These are phyloP conservation scores for Trileptium ribeirensis DNA, from an alignment of 2,888 invertebrate species.

Conservation along the genomic window DNA sequence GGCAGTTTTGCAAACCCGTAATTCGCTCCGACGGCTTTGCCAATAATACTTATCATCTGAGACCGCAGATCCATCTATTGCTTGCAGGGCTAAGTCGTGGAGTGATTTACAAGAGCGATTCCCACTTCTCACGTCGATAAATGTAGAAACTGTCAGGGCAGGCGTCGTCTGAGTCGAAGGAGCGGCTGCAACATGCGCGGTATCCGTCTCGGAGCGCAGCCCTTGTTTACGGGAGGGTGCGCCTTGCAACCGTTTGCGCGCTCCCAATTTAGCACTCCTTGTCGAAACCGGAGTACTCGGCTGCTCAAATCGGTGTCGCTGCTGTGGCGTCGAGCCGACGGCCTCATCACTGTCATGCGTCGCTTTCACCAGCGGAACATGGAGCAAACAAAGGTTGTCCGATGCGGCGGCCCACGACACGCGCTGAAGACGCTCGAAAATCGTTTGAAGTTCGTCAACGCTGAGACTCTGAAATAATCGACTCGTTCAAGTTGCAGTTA, in stretches of 20 bases:
- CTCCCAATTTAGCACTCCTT: no score
- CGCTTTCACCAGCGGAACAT: conserved; percentile 1
- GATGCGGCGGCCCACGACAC: conserved; percentile 57
- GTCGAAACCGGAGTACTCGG: not conserved
- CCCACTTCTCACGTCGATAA: not conserved
- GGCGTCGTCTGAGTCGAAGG: not conserved
- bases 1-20: conserved; percentile 48
- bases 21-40: not conserved
- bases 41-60: no score
- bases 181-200: not conserved
- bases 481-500: not conserved
- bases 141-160: not conserved
- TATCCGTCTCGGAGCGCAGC: no score
- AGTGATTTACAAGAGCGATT: not conserved
- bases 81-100: not conserved
- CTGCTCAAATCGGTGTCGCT: no score
- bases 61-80: not conserved
- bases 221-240: not conserved
- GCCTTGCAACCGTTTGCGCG: not conserved
- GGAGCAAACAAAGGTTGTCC: conserved; percentile 50
- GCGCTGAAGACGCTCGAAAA: conserved; percentile 53
- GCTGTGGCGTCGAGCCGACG: not conserved
- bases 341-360: not conserved
- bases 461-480: conserved; percentile 44
- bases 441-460: conserved; percentile 51